Percentiles rank a stretch among this genome's conserved stretches.
Conservation (phyloP, 2,113 vertebrate species). For the Phycodurus eques region DNA sequence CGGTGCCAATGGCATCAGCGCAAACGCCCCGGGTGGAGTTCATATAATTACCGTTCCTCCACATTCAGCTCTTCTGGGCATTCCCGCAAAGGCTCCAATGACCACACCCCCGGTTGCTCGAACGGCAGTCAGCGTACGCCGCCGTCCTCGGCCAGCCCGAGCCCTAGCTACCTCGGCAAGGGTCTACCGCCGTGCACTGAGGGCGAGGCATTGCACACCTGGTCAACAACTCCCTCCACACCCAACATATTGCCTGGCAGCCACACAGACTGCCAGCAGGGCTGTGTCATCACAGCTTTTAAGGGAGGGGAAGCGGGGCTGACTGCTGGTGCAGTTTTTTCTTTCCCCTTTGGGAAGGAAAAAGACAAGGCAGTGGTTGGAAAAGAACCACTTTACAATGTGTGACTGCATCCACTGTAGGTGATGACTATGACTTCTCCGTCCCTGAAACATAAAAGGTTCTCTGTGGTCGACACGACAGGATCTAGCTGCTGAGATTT, state of each 20-base stretch:
- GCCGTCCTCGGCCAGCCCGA: constrained; percentile 74
- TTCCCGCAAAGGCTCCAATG: constrained; percentile 79
- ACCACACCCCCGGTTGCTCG: constrained; percentile 80
- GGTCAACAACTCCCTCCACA: constrained; percentile 59
- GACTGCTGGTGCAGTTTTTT: constrained; percentile 31
- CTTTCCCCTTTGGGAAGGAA: constrained; percentile 56
- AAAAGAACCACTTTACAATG: constrained; percentile 40
- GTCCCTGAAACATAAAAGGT: constrained; percentile 2
- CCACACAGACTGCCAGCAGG: constrained; percentile 52
- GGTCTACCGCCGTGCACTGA: constrained; percentile 73
- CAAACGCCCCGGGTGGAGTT: constrained; percentile 78
- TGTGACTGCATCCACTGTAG: constrained; percentile 42
- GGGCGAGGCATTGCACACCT: constrained; percentile 75
- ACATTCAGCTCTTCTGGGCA: constrained; percentile 79
- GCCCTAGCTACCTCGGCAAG: constrained; percentile 77
- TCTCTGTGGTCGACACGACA: background rate
- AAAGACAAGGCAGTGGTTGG: constrained; percentile 31
- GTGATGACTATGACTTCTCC: constrained; percentile 30
- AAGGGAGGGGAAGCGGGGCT: constrained; percentile 20
- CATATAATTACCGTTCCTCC: constrained; percentile 86
- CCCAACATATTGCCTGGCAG: constrained; percentile 71
- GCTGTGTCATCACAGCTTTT: constrained; percentile 20
- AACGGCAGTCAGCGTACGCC: constrained; percentile 88
- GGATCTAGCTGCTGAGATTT: background rate
- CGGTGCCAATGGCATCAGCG: constrained; percentile 85